phyloP scores from a whole-genome alignment of 92 coral and sea anemone species.

The Scolanthus callimorphus region DNA sequence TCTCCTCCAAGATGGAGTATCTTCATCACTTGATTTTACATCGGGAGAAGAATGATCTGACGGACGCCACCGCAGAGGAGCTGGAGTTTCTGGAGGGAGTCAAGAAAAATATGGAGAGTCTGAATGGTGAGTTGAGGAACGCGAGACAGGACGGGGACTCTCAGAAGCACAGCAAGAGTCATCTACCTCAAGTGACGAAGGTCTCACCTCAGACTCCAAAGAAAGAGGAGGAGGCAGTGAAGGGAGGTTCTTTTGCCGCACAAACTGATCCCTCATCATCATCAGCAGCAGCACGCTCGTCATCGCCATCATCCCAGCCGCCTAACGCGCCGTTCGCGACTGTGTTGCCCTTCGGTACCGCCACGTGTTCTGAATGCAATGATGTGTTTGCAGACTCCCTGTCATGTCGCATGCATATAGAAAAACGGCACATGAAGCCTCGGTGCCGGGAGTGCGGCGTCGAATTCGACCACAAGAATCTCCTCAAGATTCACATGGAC shows the following conservation, averaged over 20 bases:
- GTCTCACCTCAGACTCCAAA: neutral
- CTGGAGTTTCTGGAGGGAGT: slow-evolving; percentile 31
- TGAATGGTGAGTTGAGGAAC: neutral
- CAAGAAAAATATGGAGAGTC: neutral
- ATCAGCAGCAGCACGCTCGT: neutral
- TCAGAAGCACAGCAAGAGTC: neutral
- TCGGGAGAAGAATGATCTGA: slow-evolving; percentile 51
- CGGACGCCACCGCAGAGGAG: slow-evolving; percentile 22
- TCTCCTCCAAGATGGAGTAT: slow-evolving; percentile 82
- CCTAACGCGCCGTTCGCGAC: neutral
- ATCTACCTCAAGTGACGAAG: neutral
- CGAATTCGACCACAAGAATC: slow-evolving; percentile 78
- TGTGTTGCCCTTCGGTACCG: slow-evolving; percentile 23
- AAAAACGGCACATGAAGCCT: slow-evolving; percentile 70
- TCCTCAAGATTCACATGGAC: slow-evolving; percentile 78
- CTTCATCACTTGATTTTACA: slow-evolving; percentile 83
- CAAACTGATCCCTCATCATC: neutral
- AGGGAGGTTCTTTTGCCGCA: neutral
- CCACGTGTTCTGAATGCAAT: slow-evolving; percentile 62
- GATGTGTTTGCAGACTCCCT: slow-evolving; percentile 55
- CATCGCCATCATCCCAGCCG: neutral
- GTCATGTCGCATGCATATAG: slow-evolving; percentile 62
- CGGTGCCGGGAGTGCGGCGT: slow-evolving; percentile 85
- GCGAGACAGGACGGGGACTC: no score
- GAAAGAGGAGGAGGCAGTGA: neutral